These are phyloP conservation scores for Rhopalosiphum maidis DNA, from an alignment of 1,140 invertebrate species.

Conservation along the genomic window DNA sequence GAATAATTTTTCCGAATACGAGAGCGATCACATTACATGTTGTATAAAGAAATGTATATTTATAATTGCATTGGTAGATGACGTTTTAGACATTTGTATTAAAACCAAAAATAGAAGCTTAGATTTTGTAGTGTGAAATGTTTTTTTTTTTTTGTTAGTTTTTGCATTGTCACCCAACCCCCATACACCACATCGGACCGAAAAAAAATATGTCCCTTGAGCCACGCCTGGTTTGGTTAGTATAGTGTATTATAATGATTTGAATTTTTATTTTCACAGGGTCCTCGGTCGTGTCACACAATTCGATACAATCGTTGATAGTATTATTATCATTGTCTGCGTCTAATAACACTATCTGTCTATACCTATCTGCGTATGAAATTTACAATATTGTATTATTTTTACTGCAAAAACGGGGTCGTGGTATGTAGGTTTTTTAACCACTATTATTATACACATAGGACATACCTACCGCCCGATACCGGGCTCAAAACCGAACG, in stretches of 20 bases:
- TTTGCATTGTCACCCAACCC: no score
- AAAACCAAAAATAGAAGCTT: neutral
- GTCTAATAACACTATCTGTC: neutral
- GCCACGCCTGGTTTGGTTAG: no score
- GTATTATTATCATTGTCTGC: neutral
- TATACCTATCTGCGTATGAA: neutral
- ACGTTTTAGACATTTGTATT: no score
- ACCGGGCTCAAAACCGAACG: neutral
- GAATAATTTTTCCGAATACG: no score
- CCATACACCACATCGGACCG: no score
- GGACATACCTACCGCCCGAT: neutral
- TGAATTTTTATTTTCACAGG: neutral
- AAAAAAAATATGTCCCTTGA: no score
- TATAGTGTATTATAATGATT: neutral
- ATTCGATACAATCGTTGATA: neutral
- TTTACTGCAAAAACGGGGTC: neutral
- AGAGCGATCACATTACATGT: neutral
- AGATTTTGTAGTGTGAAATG: neutral
- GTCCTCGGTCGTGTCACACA: neutral
- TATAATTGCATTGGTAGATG: no score
- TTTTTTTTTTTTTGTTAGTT: neutral
- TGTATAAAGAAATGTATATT: no score
- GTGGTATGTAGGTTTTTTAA: slow-evolving; percentile 5
- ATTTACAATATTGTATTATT: neutral
- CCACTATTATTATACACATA: neutral